Evolutionary conservation across 2,888 invertebrate species (phyloP), one percentile per base, ranked within the genome.

Genomic region (Stenoptilia bipunctidactyla): DNA sequence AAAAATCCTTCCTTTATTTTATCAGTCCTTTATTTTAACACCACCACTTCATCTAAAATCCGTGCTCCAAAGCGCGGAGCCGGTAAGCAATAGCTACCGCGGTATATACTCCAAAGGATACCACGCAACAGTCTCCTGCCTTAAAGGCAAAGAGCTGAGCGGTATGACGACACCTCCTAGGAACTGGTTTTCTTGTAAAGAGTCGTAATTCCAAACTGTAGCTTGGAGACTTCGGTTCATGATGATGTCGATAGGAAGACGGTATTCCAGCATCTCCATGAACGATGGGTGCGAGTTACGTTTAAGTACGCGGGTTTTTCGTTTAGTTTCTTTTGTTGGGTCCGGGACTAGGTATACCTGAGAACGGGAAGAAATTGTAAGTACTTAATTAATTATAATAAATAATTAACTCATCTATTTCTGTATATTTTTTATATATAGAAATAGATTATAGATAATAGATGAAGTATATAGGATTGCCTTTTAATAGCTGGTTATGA

Each of bases 191-290:
- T 97, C 97, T 66, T 96, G 96, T 34, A 97, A 74, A 0, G 94
- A 89, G 67, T 97, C 97, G 70, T 96, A 94, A 66, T 94, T 92
- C 97, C 97, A 97, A 8, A 97, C 92, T 0, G 97, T 95, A 0
- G 96, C 96, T 68, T 96, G 94, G n/a, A 98, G 76, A 8, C 87
- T 88, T 37, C 94, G 86, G 49, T 85, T 86, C 60, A 88, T 87
- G 12, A 97, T 88, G 34, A 92, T 88, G 37, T 95, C 93, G 47
- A 94, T 61, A 0, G 94, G 90, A 82, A 96, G 88, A 44, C 95
- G 88, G 61, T 97, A 97, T 62, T 94, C 94, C 66, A 97, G 82
- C 92, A 96, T 96, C 86, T 97, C 96, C 94, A 98, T 98, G 76
- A 97, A 98, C 13, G 97, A 96, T 0, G 98, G 98, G 72, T 97